phyloP scores from a whole-genome alignment of 2,113 vertebrate genomes.

The Chloroceryle aenea region DNA sequence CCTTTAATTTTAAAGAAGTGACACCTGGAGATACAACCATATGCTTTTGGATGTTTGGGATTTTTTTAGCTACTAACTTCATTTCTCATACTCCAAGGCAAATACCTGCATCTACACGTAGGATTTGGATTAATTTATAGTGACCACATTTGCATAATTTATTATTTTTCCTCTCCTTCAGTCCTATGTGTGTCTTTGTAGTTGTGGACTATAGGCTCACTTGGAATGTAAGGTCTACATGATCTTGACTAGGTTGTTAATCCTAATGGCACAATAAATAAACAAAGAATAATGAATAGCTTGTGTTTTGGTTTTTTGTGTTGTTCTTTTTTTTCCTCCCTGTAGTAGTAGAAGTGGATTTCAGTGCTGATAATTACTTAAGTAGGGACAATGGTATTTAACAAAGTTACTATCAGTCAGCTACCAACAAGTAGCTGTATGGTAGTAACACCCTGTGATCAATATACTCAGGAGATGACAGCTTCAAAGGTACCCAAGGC shows the following conservation, averaged over 20 bases:
- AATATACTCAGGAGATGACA: not conserved
- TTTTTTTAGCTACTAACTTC: not conserved
- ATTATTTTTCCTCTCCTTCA: not conserved
- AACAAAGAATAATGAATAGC: not conserved
- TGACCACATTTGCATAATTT: not conserved
- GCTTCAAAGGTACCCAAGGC: not conserved
- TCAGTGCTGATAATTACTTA: not conserved
- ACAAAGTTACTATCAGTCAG: not conserved
- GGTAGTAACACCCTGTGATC: not conserved
- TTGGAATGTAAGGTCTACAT: not conserved
- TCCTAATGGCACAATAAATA: not conserved
- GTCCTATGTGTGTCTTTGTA: not conserved
- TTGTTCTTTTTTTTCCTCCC: not conserved
- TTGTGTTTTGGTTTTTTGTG: too few species aligned
- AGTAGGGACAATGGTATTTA: not conserved
- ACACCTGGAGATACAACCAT: not conserved
- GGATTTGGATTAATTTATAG: not conserved
- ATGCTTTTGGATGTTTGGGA: not conserved
- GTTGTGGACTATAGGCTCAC: not conserved
- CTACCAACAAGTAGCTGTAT: not conserved
- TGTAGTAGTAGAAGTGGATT: not conserved
- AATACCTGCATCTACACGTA: not conserved
- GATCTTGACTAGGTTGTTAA: not conserved
- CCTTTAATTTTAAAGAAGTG: not conserved
- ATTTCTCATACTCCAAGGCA: not conserved